These are phyloP conservation scores for Rhabdophis nuchalis DNA, from an alignment of 2,797 vertebrate genomes.

Conservation along the genomic window DNA sequence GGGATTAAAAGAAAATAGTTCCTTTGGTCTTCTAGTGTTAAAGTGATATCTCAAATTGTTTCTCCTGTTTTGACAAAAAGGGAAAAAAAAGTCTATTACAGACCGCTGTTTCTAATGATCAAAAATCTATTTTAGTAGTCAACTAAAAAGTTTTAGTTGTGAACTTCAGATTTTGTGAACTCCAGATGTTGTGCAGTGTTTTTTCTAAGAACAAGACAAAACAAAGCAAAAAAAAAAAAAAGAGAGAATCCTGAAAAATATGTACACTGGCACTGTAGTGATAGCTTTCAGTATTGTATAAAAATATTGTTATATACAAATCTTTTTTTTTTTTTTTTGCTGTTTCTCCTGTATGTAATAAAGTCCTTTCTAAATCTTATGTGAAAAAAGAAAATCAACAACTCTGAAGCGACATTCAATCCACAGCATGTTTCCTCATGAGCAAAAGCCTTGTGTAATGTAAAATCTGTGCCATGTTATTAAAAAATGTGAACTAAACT, in stretches of 20 bases:
- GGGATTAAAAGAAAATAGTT: slow-evolving; percentile 83
- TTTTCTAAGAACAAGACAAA: slow-evolving; percentile 73
- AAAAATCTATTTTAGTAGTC: slow-evolving; percentile 99
- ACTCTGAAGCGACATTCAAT: slow-evolving; percentile 82
- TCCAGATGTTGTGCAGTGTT: slow-evolving; percentile 93
- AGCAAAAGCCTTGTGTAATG: slow-evolving; percentile 96
- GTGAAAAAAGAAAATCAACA: slow-evolving; percentile 66
- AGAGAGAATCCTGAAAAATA: slow-evolving; percentile 59
- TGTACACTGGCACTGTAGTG: slow-evolving; percentile 95
- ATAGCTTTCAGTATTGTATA: slow-evolving; percentile 95
- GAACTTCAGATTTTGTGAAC: slow-evolving; percentile 97
- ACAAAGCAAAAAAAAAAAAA: slow-evolving; percentile 64
- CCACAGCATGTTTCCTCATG: slow-evolving; percentile 98
- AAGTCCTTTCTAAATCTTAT: slow-evolving; percentile 95
- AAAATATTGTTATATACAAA: slow-evolving; percentile 91
- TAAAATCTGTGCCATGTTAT: slow-evolving; percentile 99
- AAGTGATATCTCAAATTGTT: slow-evolving; percentile 92
- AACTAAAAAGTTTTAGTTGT: slow-evolving; percentile 95
- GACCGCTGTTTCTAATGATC: slow-evolving; percentile 92
- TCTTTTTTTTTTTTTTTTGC: slow-evolving; percentile 81
- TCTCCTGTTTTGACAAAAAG: slow-evolving; percentile 82
- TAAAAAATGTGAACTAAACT: slow-evolving; percentile 98
- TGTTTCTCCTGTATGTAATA: slow-evolving; percentile 95
- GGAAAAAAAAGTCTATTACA: slow-evolving; percentile 76
- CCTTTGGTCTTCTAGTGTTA: slow-evolving; percentile 91